phyloP scores from a whole-genome alignment of 1,140 invertebrate species.

The Calephelis nemesis region DNA sequence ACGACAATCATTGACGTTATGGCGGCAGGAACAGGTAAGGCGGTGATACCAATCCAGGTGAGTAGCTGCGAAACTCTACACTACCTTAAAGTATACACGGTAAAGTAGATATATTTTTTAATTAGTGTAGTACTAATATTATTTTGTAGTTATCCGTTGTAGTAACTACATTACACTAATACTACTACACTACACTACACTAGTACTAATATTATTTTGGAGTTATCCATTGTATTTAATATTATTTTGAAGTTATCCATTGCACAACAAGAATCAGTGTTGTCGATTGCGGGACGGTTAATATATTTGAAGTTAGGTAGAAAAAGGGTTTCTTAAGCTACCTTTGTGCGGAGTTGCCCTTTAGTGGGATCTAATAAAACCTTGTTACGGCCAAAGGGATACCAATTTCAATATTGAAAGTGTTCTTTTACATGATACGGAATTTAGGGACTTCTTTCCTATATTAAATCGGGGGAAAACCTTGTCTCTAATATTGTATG shows the following conservation, averaged over 20 bases:
- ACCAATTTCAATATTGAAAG: slow-evolving; percentile 77
- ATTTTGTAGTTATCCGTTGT: too few relatives aligned
- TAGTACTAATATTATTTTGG: too few relatives aligned
- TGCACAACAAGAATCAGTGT: not conserved
- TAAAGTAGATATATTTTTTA: too few relatives aligned
- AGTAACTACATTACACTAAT: too few relatives aligned
- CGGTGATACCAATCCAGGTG: too few relatives aligned
- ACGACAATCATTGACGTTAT: too few relatives aligned
- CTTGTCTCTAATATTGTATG: slow-evolving; percentile 50
- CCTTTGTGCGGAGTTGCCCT: slow-evolving; percentile 75
- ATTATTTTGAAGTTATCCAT: not conserved
- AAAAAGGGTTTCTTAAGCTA: slow-evolving; percentile 74
- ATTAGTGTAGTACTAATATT: too few relatives aligned
- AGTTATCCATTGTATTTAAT: too few relatives aligned
- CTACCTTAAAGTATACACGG: too few relatives aligned
- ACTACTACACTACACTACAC: too few relatives aligned
- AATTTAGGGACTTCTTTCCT: slow-evolving; percentile 74
- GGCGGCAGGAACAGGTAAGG: too few relatives aligned
- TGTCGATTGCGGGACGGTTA: slow-evolving; percentile 56
- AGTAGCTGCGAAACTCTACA: too few relatives aligned
- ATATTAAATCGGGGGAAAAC: slow-evolving; percentile 72
- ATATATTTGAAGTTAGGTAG: slow-evolving; percentile 77
- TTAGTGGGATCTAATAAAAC: slow-evolving; percentile 79
- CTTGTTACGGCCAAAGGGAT: slow-evolving; percentile 77
- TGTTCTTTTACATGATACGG: slow-evolving; percentile 78